phyloP scores from a whole-genome alignment of 2,888 invertebrate genomes.

The Ectropis crepuscularia region DNA sequence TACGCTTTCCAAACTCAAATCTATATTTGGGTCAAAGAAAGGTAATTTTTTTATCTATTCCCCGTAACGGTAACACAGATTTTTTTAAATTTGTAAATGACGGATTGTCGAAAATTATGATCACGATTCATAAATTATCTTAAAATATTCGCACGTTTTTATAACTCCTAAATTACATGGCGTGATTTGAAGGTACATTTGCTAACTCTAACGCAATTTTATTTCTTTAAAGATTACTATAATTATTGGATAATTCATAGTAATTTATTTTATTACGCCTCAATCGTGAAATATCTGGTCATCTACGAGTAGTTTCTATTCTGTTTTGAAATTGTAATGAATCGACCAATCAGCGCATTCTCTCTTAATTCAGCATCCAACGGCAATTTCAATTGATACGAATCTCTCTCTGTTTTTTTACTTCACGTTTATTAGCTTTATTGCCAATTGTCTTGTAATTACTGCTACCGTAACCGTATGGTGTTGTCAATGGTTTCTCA shows the following conservation, averaged over 20 bases:
- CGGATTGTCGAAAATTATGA: conserved; percentile 4
- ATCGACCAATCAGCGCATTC: conserved; percentile 38
- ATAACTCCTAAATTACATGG: conserved; percentile 1
- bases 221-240: background rate
- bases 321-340: conserved; percentile 50
- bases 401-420: conserved; percentile 14
- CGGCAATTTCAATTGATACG: conserved; percentile 35
- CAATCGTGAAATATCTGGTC: conserved; percentile 14
- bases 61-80: too few relatives aligned
- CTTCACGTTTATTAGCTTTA: conserved; percentile 9
- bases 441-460: conserved; percentile 16
- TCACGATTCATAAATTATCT: conserved; percentile 19
- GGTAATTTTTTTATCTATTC: conserved; percentile 52
- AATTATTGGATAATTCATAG: conserved; percentile 4
- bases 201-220: background rate
- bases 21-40: conserved; percentile 78
- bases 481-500: background rate
- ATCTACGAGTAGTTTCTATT: conserved; percentile 37
- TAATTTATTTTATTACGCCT: conserved; percentile 4
- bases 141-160: conserved; percentile 10
- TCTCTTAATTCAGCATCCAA: conserved; percentile 37
- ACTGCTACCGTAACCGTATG: conserved; percentile 7
- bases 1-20: conserved; percentile 77
- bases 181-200: background rate
- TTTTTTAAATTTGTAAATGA: background rate